Evolutionary conservation across 2,888 invertebrate genomes (phyloP), one percentile per base, ranked within the genome.

Genomic region (Drosophila cyrtoloma): DNA sequence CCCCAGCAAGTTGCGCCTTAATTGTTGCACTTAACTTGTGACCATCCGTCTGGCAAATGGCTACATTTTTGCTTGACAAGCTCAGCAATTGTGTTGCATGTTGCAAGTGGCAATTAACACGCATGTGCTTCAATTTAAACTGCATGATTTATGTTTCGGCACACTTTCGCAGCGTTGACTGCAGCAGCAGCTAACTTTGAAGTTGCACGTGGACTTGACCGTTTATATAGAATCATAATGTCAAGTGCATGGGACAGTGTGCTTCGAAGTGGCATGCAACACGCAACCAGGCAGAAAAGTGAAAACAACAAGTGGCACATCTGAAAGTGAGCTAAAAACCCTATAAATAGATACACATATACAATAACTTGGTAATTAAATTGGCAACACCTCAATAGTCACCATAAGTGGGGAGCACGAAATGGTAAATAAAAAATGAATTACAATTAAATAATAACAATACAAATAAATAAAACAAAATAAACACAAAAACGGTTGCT

Each of bases 211-310:
- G 19, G 22, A 28, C 55, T 42, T 55, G 53, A 26, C 30, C 50
- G 58, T 32, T 56, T 86, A 84, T 77, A 86, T 80, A 84, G 84
- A 86, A 86, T 75, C 57, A 82, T 63, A 75, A 62, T 76, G 75
- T 61, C 75, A 67, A 72, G 50, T 80, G 82, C 73, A 70, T 61
- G 69, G 50, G 65, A 42, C 84, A 89, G 89, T 89, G 71, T 28
- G 51, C 32, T 47, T 56, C 55, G 35, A 59, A 74, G 59, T 56
- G 47, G 63, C 73, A 53, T 67, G 79, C 89, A 76, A 75, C 66
- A 76, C 50, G 63, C 71, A 64, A 33, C 56, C 57, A 42, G 59
- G 59, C 60, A 62, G 57, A 75, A 83, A 81, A 86, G 84, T 86
- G 84, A 89, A 79, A 81, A 75, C 55, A 42, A 63, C 47, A 64